Conservation (phyloP, 1,140 invertebrate species). For the Plectus sambesii region DNA sequence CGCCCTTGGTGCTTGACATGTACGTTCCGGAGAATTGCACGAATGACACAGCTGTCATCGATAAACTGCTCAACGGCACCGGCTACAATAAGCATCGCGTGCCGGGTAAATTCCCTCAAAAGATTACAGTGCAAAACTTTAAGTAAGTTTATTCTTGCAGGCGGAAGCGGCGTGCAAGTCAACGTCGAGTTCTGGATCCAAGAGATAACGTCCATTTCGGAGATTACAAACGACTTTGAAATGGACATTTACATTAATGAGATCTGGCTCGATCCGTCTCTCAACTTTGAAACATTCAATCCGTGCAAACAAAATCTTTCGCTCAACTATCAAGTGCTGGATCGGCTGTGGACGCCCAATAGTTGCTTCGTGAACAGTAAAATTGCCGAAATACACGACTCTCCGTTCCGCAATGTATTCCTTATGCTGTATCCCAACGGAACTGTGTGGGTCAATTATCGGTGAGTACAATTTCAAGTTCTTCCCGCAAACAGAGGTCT, state of each 20-base stretch:
- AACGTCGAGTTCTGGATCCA: conserved; percentile 44
- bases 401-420: conserved; percentile 42
- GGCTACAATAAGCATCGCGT: conserved; percentile 42
- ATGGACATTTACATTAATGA: conserved; percentile 46
- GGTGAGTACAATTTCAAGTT: conserved; percentile 20
- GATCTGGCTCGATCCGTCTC: conserved; percentile 35
- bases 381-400: conserved; percentile 42
- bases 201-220: conserved; percentile 43
- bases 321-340: conserved; percentile 35
- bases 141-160: conserved; percentile 23
- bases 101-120: conserved; percentile 26
- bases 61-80: conserved; percentile 40
- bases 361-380: conserved; percentile 42
- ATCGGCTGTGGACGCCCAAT: conserved; percentile 43
- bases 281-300: conserved; percentile 40
- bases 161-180: conserved; percentile 38
- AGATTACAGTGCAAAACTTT: conserved; percentile 10
- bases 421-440: conserved; percentile 44
- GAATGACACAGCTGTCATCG: conserved; percentile 35
- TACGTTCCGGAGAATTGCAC: too few relatives aligned
- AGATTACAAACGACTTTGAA: conserved; percentile 47
- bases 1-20: too few relatives aligned
- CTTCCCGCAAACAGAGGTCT: conserved; percentile 4
- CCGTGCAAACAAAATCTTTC: conserved; percentile 45
- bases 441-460: conserved; percentile 44